phyloP scores from a whole-genome alignment of 30 jellyfish, hydroid and myxozoan genomes.

The Sanderia malayensis region DNA sequence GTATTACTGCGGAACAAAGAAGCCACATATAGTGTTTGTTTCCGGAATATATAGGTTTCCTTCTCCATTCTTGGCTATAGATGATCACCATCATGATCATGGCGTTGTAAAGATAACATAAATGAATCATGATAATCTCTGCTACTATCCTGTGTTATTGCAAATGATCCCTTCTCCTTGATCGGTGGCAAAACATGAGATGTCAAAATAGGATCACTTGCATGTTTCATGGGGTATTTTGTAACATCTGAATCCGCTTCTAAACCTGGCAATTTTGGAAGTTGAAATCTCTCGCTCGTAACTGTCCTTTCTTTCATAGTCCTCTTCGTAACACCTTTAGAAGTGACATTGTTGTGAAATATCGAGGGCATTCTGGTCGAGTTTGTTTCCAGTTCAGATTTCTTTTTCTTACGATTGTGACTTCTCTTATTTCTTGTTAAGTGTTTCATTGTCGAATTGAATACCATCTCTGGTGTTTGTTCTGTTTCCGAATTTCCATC shows the following conservation, averaged over 20 bases:
- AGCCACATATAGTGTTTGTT: background rate
- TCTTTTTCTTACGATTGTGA: background rate
- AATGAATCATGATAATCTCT: no score
- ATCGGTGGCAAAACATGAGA: slow-evolving; percentile 9
- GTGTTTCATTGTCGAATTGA: background rate
- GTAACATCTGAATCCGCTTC: background rate
- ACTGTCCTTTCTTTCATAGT: background rate
- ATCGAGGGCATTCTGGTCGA: background rate
- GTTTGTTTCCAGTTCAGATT: background rate
- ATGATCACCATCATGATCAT: background rate
- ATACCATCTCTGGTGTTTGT: background rate
- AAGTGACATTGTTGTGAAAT: background rate
- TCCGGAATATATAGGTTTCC: background rate
- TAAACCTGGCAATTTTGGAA: slow-evolving; percentile 7
- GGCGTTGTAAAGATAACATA: background rate
- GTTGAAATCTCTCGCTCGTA: background rate
- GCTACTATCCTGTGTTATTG: background rate
- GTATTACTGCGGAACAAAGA: background rate
- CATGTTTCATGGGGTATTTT: background rate
- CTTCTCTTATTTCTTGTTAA: background rate
- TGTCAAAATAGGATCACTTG: background rate
- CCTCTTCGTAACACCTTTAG: background rate
- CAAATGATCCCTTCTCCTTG: background rate
- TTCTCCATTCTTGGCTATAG: background rate
- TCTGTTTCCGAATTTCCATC: background rate